phyloP scores from a whole-genome alignment of 2,888 invertebrate genomes.

The Folsomia manolachei region DNA sequence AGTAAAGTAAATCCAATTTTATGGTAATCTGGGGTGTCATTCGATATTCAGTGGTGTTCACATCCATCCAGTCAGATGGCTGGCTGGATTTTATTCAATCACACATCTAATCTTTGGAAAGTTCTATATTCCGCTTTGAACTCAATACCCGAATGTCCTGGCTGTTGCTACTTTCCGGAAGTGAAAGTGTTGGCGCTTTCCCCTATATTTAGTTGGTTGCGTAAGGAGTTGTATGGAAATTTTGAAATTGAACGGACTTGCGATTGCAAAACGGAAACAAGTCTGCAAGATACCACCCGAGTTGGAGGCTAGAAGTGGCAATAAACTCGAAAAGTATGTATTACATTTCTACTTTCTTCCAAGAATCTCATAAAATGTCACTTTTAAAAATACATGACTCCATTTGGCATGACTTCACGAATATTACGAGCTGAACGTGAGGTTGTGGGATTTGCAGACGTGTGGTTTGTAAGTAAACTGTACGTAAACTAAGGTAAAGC shows the following conservation, averaged over 20 bases:
- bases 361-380: not conserved
- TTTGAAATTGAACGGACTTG: not conserved
- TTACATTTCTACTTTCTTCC: not conserved
- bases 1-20: not conserved
- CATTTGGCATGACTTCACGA: not conserved
- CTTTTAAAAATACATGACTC: not conserved
- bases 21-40: slow-evolving; percentile 7
- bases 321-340: not conserved
- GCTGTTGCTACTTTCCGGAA: not conserved
- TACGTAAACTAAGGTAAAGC: too few relatives aligned
- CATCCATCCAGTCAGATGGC: too few relatives aligned
- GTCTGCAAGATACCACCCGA: not conserved
- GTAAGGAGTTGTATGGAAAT: not conserved
- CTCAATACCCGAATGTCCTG: too few relatives aligned
- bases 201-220: not conserved
- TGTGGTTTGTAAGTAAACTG: too few relatives aligned
- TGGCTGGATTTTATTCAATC: not conserved
- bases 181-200: not conserved
- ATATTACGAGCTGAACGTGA: too few relatives aligned
- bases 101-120: not conserved
- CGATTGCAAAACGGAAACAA: not conserved
- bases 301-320: too few relatives aligned
- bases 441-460: too few relatives aligned
- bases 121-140: not conserved
- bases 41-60: slow-evolving; percentile 1